Evolutionary conservation across 1,140 invertebrate species (phyloP).

Genomic region (Drosophila funebris): DNA sequence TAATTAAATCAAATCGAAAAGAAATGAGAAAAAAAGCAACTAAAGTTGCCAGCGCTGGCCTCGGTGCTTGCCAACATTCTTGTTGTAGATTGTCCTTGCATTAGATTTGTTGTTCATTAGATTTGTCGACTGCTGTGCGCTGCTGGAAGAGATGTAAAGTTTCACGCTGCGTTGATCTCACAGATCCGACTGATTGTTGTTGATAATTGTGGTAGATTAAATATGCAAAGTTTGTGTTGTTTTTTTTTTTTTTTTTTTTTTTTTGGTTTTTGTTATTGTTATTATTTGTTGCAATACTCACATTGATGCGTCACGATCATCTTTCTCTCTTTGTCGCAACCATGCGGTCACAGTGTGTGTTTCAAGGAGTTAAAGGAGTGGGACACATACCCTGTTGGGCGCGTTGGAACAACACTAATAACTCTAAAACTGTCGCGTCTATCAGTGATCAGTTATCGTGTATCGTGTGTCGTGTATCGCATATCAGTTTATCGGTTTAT

Average conservation of each 20-base stretch:
- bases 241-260: background rate
- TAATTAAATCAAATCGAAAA: conserved; percentile 13
- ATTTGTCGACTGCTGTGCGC: background rate
- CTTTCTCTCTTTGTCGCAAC: conserved; percentile 39
- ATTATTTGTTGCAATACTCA: conserved; percentile 51
- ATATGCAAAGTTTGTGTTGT: conserved; percentile 37
- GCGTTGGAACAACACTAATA: conserved; percentile 49
- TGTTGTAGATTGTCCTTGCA: background rate
- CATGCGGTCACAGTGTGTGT: conserved; percentile 48
- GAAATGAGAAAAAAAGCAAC: conserved; percentile 11
- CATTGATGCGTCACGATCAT: conserved; percentile 45
- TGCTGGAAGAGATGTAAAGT: background rate
- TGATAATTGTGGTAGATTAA: conserved; percentile 32
- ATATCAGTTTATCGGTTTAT: no score
- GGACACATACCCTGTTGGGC: conserved; percentile 45
- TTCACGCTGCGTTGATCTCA: background rate
- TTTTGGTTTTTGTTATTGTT: conserved; percentile 25
- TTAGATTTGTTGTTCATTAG: background rate
- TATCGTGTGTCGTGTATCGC: no score
- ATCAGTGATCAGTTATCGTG: no score
- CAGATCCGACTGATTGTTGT: background rate
- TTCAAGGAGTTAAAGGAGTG: conserved; percentile 54
- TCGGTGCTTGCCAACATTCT: background rate
- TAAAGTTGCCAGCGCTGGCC: background rate
- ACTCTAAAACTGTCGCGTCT: conserved; percentile 37